Evolutionary conservation across 2,888 invertebrate species (phyloP), one percentile per base, ranked within the genome.

Genomic region (Drosophila quinaria): DNA sequence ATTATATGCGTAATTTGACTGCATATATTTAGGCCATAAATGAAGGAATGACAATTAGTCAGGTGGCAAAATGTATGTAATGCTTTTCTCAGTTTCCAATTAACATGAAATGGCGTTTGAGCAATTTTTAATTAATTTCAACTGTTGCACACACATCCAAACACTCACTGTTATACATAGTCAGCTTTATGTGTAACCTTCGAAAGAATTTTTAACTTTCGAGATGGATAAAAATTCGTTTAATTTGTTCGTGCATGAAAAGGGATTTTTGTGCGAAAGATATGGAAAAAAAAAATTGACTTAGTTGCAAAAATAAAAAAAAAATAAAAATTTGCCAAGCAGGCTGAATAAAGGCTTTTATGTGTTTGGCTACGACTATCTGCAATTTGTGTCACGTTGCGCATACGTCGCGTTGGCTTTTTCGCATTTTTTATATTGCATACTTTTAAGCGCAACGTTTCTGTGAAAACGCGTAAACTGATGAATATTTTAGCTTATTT

Each of bases 61-160:
- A 55, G 41, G n/a, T 49, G 41, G 37, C 9, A n/a, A 37, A 46
- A 44, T 37, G 35, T 17, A 15, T 13, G 6, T 15, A 17, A 10
- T 11, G 33, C 33, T 15, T 39, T 46, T 56, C 22, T 15, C 31
- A 35, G 46, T 29, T 64, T 29, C 13, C 19, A 37, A 42, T 37
- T 41, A 52, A 39, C 25, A 35, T 17, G 29, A 73, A 64, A 67
- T 70, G 64, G 62, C 60, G 68, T 44, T 67, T 66, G 55, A 68
- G 85, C 82, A 71, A 63, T 87, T 89, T 83, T 89, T 83, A 89
- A 83, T 83, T 83, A 83, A 87, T 69, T 78, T 87, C 59, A 44
- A 55, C 50, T 58, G 54, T 64, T 60, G 54, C 70, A 39, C 39
- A 33, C 44, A 29, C 66, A 55, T 13, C 37, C 39, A 35, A n/a